These are phyloP conservation scores for Epinephelus cyanopodus DNA, from an alignment of 2,113 vertebrate species.

Conservation along the genomic window DNA sequence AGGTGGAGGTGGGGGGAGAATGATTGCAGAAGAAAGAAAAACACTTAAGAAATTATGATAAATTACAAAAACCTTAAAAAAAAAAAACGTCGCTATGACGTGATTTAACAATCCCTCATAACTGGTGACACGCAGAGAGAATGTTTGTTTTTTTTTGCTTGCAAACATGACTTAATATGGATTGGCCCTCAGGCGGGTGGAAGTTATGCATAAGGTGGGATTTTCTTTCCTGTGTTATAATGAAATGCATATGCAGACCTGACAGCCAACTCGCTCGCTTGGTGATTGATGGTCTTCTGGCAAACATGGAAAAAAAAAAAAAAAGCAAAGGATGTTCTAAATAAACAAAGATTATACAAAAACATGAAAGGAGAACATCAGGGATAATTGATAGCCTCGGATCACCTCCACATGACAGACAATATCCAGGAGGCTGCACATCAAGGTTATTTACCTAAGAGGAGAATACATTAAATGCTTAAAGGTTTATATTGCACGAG, in stretches of 20 bases:
- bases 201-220: neutral
- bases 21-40: slow-evolving; percentile 27
- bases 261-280: neutral
- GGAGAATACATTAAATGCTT: slow-evolving; percentile 45
- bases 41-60: slow-evolving; percentile 28
- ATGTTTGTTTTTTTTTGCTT: no score
- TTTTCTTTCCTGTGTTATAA: neutral
- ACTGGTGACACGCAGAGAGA: neutral
- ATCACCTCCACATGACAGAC: slow-evolving; percentile 31
- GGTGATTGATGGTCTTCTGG: slow-evolving; percentile 11
- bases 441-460: slow-evolving; percentile 62
- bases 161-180: neutral
- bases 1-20: neutral
- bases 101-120: neutral
- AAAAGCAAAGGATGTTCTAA: slow-evolving; percentile 13
- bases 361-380: slow-evolving; percentile 24
- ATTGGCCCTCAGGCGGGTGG: neutral
- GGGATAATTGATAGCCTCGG: slow-evolving; percentile 38
- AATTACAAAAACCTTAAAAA: slow-evolving; percentile 12
- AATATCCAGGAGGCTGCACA: slow-evolving; percentile 45
- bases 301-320: slow-evolving; percentile 10
- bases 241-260: neutral
- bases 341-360: slow-evolving; percentile 48
- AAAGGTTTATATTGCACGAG: slow-evolving; percentile 41
- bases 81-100: neutral